A percentile compares a stretch with the other conserved stretches of the same genome.
phyloP scores from a whole-genome alignment of 2,113 vertebrate species.

The Fregata magnificens region DNA sequence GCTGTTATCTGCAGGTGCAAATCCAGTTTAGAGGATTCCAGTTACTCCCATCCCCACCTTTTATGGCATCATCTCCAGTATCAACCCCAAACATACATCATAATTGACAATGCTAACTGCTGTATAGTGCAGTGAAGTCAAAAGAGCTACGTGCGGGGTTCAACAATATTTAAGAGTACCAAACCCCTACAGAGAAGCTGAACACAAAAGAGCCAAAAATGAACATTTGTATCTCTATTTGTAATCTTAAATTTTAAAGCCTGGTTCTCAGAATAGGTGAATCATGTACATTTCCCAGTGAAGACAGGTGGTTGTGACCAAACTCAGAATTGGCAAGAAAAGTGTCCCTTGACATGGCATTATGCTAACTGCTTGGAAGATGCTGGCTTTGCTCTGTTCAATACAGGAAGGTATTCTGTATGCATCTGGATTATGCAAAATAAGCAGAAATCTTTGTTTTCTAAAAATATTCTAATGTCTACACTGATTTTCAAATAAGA shows the following conservation, averaged over 20 bases:
- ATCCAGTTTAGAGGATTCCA: background rate
- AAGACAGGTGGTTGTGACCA: background rate
- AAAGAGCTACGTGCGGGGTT: rapidly evolving
- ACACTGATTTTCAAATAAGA: background rate
- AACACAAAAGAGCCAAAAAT: background rate
- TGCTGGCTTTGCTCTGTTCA: background rate
- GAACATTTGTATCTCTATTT: background rate
- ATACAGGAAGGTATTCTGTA: background rate
- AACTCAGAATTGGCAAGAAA: background rate
- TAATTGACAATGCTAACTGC: background rate
- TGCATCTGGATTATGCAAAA: background rate
- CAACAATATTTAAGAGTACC: background rate
- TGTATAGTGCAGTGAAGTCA: background rate
- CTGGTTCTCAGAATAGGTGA: background rate
- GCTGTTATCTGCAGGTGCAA: background rate
- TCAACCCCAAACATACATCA: background rate
- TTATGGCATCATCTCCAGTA: background rate
- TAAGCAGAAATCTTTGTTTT: background rate
- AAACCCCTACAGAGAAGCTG: background rate
- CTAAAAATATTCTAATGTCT: background rate
- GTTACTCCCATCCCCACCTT: background rate
- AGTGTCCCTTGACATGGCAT: background rate
- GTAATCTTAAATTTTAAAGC: background rate
- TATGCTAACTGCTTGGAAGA: background rate
- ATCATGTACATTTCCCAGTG: background rate